Evolutionary conservation across 2,113 vertebrate species (phyloP).

Genomic region (Tapirus terrestris): DNA sequence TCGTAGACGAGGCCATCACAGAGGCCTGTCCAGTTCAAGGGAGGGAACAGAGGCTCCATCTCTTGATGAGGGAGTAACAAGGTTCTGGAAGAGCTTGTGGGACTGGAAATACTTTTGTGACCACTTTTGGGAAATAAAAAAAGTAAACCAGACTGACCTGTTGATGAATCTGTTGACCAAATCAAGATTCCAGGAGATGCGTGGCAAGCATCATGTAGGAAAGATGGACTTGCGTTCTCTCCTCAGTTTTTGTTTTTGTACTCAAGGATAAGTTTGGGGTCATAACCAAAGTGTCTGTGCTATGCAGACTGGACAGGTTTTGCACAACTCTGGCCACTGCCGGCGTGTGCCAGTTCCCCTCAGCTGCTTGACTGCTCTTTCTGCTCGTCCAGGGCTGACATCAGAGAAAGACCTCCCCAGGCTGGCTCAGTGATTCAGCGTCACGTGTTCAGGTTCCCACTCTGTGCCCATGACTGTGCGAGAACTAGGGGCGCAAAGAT

Average conservation of each 20-base stretch:
- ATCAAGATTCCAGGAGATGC: background rate
- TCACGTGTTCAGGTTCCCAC: background rate
- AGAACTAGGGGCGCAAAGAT: background rate
- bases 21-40: background rate
- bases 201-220: too few species aligned
- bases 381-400: background rate
- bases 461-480: background rate
- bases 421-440: background rate
- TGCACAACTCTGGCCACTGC: background rate
- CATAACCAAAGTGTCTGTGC: background rate
- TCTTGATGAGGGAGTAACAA: background rate
- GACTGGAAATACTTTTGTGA: background rate
- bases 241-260: background rate
- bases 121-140: background rate
- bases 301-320: background rate
- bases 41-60: background rate
- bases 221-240: background rate
- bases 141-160: background rate
- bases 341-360: background rate
- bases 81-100: background rate
- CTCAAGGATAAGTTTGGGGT: background rate
- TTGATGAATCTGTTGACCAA: background rate
- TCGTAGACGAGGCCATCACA: background rate
- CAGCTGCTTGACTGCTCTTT: background rate
- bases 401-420: background rate